phyloP scores from a whole-genome alignment of 2,113 vertebrate genomes.

The Rhombomys opimus region DNA sequence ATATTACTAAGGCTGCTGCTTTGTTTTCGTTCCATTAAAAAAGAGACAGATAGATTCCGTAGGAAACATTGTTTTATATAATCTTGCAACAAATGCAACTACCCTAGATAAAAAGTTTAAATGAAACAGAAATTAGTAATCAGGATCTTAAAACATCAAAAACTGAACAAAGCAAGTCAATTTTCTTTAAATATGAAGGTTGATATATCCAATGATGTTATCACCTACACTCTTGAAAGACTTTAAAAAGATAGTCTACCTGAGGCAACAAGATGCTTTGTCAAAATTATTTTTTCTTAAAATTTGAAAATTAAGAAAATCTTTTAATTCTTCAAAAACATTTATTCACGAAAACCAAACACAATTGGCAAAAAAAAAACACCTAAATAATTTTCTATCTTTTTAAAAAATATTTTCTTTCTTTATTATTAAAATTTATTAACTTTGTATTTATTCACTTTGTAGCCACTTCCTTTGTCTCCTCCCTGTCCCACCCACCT shows the following conservation, averaged over 20 bases:
- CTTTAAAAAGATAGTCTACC: not conserved
- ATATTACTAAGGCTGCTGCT: not conserved
- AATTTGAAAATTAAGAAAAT: constrained; percentile 7
- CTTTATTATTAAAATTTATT: too few relatives aligned
- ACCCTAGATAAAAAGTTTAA: not conserved
- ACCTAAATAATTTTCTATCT: not conserved
- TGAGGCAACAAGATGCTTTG: not conserved
- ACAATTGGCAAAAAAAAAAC: not conserved
- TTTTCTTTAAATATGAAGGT: not conserved
- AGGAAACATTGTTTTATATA: constrained; percentile 14
- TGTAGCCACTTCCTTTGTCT: too few relatives aligned
- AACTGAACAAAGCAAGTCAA: not conserved
- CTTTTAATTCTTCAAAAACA: not conserved
- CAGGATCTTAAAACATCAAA: not conserved
- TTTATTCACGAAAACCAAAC: not conserved
- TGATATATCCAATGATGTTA: not conserved
- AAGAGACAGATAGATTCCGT: not conserved
- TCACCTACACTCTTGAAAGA: not conserved
- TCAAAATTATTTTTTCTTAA: not conserved
- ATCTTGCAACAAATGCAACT: not conserved
- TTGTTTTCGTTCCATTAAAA: not conserved
- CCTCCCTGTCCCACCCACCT: too few relatives aligned
- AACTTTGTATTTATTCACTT: too few relatives aligned
- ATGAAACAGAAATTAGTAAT: not conserved
- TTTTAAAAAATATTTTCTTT: too few relatives aligned